These are phyloP conservation scores for Riptortus pedestris DNA, from an alignment of 1,140 invertebrate species.

Conservation along the genomic window DNA sequence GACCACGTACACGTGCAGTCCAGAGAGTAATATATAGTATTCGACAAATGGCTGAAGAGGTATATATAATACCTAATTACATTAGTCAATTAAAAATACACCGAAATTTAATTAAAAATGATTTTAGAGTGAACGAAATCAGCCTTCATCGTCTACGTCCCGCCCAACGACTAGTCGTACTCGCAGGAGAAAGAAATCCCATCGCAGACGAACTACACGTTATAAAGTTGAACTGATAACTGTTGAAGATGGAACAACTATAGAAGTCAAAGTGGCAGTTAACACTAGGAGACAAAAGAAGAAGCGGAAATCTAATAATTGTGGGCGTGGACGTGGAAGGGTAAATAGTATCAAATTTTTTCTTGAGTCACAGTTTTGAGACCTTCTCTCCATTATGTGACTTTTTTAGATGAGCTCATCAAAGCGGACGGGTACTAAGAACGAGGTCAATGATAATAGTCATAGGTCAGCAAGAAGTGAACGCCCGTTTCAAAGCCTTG, in stretches of 20 bases:
- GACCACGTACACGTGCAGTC: constrained; percentile 18
- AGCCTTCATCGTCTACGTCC: constrained; percentile 18
- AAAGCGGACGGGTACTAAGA: too few relatives aligned
- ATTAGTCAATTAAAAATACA: not conserved
- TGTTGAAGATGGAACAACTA: constrained; percentile 21
- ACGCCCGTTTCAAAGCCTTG: constrained; percentile 17
- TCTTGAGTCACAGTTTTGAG: too few relatives aligned
- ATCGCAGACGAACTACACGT: constrained; percentile 6
- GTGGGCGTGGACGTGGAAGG: constrained; percentile 4
- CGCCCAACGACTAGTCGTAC: not conserved
- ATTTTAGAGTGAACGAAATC: constrained; percentile 2
- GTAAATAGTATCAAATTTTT: constrained; percentile 12
- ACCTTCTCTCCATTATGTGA: too few relatives aligned
- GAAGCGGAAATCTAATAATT: not conserved
- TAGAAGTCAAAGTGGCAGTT: constrained; percentile 27
- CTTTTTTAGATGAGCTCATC: too few relatives aligned
- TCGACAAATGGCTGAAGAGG: constrained; percentile 2
- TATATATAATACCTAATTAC: not conserved
- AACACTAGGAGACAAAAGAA: constrained; percentile 19
- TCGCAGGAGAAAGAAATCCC: not conserved
- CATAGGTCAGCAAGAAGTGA: too few relatives aligned
- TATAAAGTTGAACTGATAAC: constrained; percentile 27
- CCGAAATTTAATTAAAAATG: not conserved
- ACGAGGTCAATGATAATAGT: too few relatives aligned
- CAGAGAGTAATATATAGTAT: constrained; percentile 20